phyloP scores from a whole-genome alignment of 2,113 vertebrate genomes.

The Clarias macrocephalus region DNA sequence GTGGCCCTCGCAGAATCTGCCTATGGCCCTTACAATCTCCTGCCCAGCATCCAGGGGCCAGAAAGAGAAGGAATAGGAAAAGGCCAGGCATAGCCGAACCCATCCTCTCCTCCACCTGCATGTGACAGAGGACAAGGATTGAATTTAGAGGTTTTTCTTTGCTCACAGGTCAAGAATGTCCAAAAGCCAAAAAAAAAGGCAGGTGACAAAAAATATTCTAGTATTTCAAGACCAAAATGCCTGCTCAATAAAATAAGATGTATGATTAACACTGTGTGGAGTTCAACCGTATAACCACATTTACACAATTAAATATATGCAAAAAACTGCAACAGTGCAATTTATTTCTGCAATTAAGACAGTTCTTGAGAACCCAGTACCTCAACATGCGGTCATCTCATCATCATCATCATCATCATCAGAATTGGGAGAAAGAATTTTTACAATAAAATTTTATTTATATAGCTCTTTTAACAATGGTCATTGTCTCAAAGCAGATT shows the following conservation, averaged over 20 bases:
- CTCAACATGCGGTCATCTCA: background rate
- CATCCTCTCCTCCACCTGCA: conserved; percentile 68
- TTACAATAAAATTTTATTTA: too few relatives aligned
- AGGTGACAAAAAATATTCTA: background rate
- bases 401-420: background rate
- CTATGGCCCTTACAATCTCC: conserved; percentile 89
- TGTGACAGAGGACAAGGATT: background rate
- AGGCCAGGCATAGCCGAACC: conserved; percentile 61
- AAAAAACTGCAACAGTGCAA: background rate
- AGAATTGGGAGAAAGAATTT: background rate
- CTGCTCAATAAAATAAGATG: background rate
- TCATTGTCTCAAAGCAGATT: too few relatives aligned
- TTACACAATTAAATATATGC: background rate
- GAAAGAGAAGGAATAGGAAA: conserved; percentile 59
- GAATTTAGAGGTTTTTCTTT: conserved; percentile 2
- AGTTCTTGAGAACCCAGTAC: background rate
- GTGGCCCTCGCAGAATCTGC: conserved; percentile 79
- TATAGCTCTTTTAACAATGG: too few relatives aligned
- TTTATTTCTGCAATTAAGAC: background rate
- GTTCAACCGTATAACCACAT: background rate
- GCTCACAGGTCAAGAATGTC: conserved; percentile 30
- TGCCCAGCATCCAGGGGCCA: conserved; percentile 59
- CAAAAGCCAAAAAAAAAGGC: background rate
- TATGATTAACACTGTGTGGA: background rate
- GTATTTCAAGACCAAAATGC: background rate